Evolutionary conservation across 1,140 invertebrate genomes (phyloP).

Genomic region (Limonius californicus): DNA sequence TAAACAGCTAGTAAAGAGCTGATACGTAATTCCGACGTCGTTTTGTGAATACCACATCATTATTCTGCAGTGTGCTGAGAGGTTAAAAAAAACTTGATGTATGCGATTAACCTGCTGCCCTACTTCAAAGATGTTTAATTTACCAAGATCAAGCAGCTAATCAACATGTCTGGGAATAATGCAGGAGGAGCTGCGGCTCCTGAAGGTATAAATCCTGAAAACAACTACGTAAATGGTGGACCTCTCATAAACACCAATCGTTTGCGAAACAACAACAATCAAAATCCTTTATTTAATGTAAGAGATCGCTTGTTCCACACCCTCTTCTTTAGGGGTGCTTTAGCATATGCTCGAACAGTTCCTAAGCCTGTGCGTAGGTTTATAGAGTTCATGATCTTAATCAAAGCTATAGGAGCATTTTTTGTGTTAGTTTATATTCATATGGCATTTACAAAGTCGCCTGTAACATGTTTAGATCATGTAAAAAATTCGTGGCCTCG

Average conservation of each 20-base stretch:
- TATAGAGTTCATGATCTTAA: constrained; percentile 86
- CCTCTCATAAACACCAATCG: constrained; percentile 53
- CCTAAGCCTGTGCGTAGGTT: constrained; percentile 80
- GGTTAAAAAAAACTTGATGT: background rate
- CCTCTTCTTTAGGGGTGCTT: constrained; percentile 85
- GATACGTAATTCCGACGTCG: background rate
- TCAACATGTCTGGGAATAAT: constrained; percentile 28
- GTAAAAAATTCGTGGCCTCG: constrained; percentile 89
- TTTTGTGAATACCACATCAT: background rate
- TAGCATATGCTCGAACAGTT: constrained; percentile 86
- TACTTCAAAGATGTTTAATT: background rate
- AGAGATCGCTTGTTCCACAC: constrained; percentile 94
- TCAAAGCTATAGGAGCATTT: constrained; percentile 86
- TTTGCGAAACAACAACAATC: constrained; percentile 53
- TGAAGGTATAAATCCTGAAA: constrained; percentile 49
- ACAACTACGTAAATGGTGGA: constrained; percentile 51
- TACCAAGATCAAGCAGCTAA: background rate
- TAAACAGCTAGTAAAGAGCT: background rate
- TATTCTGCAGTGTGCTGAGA: too few relatives aligned
- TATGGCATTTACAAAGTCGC: constrained; percentile 86
- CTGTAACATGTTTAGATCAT: constrained; percentile 89
- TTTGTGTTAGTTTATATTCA: constrained; percentile 94
- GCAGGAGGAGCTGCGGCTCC: constrained; percentile 39
- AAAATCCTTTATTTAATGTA: constrained; percentile 78
- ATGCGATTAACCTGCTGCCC: background rate